These are phyloP conservation scores for Brevimyrus niger DNA, from an alignment of 2,113 vertebrate genomes.

Conservation along the genomic window DNA sequence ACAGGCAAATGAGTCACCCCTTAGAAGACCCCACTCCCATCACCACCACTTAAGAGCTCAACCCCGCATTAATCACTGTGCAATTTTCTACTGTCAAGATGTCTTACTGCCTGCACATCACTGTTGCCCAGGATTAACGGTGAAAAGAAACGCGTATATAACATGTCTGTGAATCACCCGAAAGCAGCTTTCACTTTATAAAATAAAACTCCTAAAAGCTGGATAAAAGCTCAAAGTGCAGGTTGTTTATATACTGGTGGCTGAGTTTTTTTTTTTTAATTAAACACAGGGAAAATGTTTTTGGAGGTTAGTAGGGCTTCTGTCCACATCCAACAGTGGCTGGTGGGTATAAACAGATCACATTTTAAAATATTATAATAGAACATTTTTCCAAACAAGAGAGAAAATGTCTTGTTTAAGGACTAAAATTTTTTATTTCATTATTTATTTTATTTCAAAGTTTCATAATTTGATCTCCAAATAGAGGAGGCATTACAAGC, in stretches of 20 bases:
- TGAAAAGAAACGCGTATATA: neutral
- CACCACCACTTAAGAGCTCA: neutral
- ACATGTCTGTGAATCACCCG: neutral
- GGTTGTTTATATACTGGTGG: neutral
- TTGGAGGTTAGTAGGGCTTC: neutral
- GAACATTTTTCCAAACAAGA: neutral
- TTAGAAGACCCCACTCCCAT: neutral
- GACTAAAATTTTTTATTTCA: neutral
- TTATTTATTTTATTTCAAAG: neutral
- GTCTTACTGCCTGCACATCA: neutral
- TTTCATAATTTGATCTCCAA: neutral
- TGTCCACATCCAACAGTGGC: neutral
- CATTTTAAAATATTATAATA: neutral
- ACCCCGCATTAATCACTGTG: neutral
- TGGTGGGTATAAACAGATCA: neutral
- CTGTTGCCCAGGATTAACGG: neutral
- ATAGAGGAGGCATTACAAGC: neutral
- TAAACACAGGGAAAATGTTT: neutral
- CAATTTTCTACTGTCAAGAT: neutral
- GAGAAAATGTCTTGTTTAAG: neutral
- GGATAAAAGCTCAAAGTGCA: neutral
- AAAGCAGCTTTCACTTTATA: neutral
- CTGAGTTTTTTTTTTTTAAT: neutral
- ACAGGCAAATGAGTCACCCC: neutral
- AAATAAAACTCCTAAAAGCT: neutral